Percentiles rank a stretch among this genome's conserved stretches.
Conservation (phyloP, 64 coral and sea anemone genomes). For the Hydrozoanthus tunicans region DNA sequence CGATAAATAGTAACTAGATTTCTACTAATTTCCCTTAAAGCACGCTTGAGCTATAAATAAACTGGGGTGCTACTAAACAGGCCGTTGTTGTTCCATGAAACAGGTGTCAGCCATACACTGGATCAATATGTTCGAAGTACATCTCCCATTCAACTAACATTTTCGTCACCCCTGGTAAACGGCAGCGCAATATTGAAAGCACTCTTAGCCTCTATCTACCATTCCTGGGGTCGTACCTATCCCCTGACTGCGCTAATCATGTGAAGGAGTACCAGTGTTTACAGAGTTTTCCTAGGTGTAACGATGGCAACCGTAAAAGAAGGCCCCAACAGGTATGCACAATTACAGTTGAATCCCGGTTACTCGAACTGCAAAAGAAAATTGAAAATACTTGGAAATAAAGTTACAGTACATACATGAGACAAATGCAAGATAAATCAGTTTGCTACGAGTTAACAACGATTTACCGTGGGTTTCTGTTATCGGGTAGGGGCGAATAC, state of each 20-base stretch:
- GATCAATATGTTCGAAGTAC: slow-evolving; percentile 2
- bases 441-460: too few species aligned
- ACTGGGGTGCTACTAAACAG: neutral
- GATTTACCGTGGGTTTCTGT: too few species aligned
- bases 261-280: neutral
- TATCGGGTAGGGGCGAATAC: too few species aligned
- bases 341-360: neutral
- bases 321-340: slow-evolving; percentile 5
- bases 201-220: neutral
- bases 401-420: too few species aligned
- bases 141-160: neutral
- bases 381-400: too few species aligned
- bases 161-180: neutral
- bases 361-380: too few species aligned
- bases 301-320: neutral
- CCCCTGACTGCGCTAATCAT: neutral
- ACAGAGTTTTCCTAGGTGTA: neutral
- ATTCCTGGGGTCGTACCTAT: neutral
- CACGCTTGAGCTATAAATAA: too few species aligned
- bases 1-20: too few species aligned
- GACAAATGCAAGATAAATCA: too few species aligned
- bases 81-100: neutral
- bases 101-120: slow-evolving; percentile 2
- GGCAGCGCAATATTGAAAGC: neutral
- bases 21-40: too few species aligned